Evolutionary conservation across 37 sponge, comb jelly and placozoan species (phyloP), one percentile per base, ranked within the genome.

Genomic region (Cliona cf. orientalis): DNA sequence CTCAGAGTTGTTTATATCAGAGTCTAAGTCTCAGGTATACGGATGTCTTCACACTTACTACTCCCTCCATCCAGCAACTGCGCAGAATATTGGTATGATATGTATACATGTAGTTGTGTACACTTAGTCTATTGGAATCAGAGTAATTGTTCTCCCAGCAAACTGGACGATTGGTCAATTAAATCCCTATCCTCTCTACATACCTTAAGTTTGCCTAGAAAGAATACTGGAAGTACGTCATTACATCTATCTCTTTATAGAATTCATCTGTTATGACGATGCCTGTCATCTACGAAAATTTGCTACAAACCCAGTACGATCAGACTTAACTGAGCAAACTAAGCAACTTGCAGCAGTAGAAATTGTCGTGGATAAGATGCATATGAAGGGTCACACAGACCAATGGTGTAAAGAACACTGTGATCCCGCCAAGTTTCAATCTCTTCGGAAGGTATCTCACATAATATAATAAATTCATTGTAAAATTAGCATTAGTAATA

Each of bases 321-420:
- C 2, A 25, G 2, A 4, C 21, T 7, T 59, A 3, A 76, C 77
- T 5, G 3, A 3, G 1, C 28, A 62, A 2, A 79, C 34, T 5
- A 11, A 65, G 36, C 66, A 79, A 43, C 49, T 79, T 64, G 68
- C 67, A 25, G 28, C 53, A 34, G 34, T 43, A 17, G 55, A 79
- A 45, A 79, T 79, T 2, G 79, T 66, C 31, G 68, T 79, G 32
- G 79, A 66, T 56, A 79, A 79, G 49, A 79, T 79, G 79, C 68
- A 79, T 45, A 32, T 66, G 34, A 33, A 29, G 9, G 79, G 79
- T 11, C 68, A 79, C 28, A 45, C 7, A 7, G 79, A 79, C 32
- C 4, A 3, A 29, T 79, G 79, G 79, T 79, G 79, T 42, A 64
- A 66, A 36, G 6, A 65, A 9, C 67, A 79, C 56, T 79, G 79